Evolutionary conservation across 2,888 invertebrate species (phyloP), one percentile per base, ranked within the genome.

Genomic region (Elysia crispata): DNA sequence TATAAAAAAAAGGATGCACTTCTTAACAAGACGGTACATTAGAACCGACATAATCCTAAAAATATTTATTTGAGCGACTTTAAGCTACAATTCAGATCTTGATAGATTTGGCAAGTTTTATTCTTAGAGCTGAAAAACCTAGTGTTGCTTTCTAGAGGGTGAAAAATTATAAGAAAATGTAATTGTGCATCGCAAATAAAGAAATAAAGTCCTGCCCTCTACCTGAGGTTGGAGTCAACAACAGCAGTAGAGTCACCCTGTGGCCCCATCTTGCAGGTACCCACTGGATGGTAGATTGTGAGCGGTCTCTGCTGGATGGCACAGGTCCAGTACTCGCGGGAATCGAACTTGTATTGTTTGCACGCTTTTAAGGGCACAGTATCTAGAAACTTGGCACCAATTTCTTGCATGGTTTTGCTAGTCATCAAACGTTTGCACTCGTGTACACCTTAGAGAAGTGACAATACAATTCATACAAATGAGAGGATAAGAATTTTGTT

Each of bases 211-310:
- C 3, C 11, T 11, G 11, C 11, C 41, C 11, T 41, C 28, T 60
- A 89, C 89, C 87, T 86, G 8, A 89, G 85, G 49, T 94, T 88
- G 3, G 94, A 92, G 87, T 96, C 95, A 0, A 96, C 95, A 0
- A 96, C 96, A 0, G 94, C 93, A 89, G 89, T 86, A 0, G 82
- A 73, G 81, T 93, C 92, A 5, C 88, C 86, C 1, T 28, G 80
- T 13, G 82, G 89, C 0, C 95, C 96, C 89, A 96, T 95, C 25
- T 94, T 94, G 87, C 96, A 95, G 0, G 95, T 95, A 0, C 96
- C 96, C 0, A 94, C 95, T 0, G 94, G 95, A 91, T 97, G 96
- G 90, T 85, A 85, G 57, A 77, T 62, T 8, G 85, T 83, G 13
- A 72, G 30, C 0, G 81, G 57, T 11, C 81, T 74, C 30, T 80